Evolutionary conservation across 1,140 invertebrate species (phyloP), one percentile per base, ranked within the genome.

Genomic region (Paraescarpia echinospica): DNA sequence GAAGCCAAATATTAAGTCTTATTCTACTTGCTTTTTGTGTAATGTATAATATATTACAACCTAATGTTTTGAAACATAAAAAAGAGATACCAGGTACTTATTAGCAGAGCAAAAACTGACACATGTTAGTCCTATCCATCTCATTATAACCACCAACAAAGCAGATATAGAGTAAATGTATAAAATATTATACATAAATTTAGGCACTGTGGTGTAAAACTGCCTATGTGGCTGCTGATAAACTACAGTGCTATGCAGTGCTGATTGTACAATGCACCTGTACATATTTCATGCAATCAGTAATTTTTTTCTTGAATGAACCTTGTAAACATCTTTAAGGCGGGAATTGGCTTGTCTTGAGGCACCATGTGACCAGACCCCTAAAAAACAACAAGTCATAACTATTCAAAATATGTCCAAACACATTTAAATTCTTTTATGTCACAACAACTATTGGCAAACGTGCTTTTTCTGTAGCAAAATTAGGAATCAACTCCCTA

Each of bases 291-390:
- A 12, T 77, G 59, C 59, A 77, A 18, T 89, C 92, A 93, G 89
- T 91, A 93, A 34, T 91, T 92, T 88, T 41, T 93, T 48, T 93
- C 92, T 35, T 93, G 89, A 34, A 96, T 88, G 93, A 94, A 96
- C 34, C 94, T 94, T 48, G 89, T 93, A 88, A 95, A 94, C 95
- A 96, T 95, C 48, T 94, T 92, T 41, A 97, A 95, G 89, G 96
- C 96, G 93, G 95, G 95, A 27, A 94, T 94, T 88, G 97, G 96
- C 94, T 96, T 95, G 95, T 97, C 97, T 94, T 96, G 96, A 0
- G 97, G 97, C 1, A 97, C 97, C 97, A 97, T 97, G 94, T 97
- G 97, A 92, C 97, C 97, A 93, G 96, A 95, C 35, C 96, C 96
- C 95, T 96, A 93, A 51, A 94, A 94, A 41, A 91, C 33, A 89